Conservation (phyloP, 2,797 vertebrate genomes). For the Spinus pinus region DNA sequence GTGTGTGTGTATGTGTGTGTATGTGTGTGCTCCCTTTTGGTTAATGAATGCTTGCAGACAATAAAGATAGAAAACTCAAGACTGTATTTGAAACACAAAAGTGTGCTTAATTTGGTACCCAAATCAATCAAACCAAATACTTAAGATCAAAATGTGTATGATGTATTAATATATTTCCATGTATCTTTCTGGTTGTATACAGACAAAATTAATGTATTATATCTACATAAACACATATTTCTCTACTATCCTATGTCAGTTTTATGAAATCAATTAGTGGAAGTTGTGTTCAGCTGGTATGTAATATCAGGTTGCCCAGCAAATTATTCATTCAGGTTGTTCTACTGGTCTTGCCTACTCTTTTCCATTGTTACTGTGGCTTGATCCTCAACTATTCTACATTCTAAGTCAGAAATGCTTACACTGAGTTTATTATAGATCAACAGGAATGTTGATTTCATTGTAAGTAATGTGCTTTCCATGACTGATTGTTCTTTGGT, state of each 20-base stretch:
- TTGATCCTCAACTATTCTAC: background rate
- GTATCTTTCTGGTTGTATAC: background rate
- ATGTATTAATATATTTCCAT: background rate
- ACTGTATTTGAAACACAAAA: background rate
- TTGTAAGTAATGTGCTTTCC: conserved; percentile 14
- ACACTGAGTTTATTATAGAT: background rate
- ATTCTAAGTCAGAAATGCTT: background rate
- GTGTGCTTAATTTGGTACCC: background rate
- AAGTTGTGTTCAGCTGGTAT: background rate
- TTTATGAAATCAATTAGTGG: background rate
- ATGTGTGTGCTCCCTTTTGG: background rate
- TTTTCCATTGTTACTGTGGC: background rate
- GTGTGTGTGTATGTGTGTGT: background rate
- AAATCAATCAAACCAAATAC: background rate
- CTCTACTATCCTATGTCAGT: background rate
- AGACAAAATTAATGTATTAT: background rate
- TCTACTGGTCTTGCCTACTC: background rate
- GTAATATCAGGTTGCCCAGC: background rate
- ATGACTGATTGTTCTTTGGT: background rate
- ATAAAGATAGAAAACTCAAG: background rate
- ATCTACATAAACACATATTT: background rate
- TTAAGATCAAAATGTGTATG: background rate
- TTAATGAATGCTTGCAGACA: background rate
- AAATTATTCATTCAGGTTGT: background rate
- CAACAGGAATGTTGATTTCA: background rate